A percentile compares a stretch with the other conserved stretches of the same genome.
These are phyloP conservation scores for Cosmia trapezina DNA, from an alignment of 2,888 invertebrate genomes.

Conservation along the genomic window DNA sequence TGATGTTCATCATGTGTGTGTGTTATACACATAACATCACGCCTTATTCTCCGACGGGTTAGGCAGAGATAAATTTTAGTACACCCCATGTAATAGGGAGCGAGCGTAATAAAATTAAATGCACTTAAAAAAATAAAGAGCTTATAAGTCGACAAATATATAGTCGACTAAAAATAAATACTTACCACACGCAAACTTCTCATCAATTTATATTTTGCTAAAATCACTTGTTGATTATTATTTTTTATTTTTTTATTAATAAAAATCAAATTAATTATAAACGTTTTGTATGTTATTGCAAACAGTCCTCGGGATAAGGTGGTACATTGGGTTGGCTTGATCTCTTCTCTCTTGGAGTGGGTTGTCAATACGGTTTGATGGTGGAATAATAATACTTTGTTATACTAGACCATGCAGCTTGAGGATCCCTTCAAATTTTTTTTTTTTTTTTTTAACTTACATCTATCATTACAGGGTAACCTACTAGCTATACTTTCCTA, in stretches of 20 bases:
- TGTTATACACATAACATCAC: not conserved
- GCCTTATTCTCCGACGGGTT: not conserved
- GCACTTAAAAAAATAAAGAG: not conserved
- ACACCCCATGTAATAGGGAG: not conserved
- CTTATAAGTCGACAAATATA: not conserved
- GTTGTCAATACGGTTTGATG: constrained; percentile 6
- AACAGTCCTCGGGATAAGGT: constrained; percentile 55
- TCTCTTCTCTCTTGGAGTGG: constrained; percentile 19
- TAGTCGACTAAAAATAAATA: not conserved
- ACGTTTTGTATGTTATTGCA: constrained; percentile 63
- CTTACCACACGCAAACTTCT: constrained; percentile 11
- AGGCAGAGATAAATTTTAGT: not conserved
- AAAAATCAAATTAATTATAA: constrained; percentile 13
- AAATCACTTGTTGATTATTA: constrained; percentile 4
- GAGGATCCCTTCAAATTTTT: not conserved
- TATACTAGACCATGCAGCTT: not conserved
- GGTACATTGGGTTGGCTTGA: constrained; percentile 50
- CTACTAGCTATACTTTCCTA: too few relatives aligned
- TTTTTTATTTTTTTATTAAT: too few relatives aligned
- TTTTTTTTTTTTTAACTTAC: not conserved
- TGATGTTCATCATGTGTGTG: too few relatives aligned
- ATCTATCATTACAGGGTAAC: not conserved
- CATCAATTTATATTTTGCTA: not conserved
- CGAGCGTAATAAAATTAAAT: not conserved
- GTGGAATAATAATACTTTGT: not conserved